Percentiles rank a stretch among this genome's conserved stretches.
phyloP scores from a whole-genome alignment of 2,888 invertebrate genomes.

The Lasioglossum lativentre region DNA sequence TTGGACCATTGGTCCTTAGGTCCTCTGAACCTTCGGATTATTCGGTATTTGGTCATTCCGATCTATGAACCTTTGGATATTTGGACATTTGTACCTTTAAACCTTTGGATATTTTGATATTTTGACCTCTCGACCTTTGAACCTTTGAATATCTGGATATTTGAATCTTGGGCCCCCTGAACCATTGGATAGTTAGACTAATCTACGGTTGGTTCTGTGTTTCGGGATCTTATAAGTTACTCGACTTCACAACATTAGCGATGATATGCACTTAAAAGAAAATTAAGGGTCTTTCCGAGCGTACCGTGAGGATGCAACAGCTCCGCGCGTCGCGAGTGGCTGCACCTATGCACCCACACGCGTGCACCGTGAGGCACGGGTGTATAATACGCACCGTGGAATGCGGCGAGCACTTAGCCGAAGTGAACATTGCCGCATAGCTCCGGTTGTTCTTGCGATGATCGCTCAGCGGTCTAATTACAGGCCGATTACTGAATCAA shows the following conservation, averaged over 20 bases:
- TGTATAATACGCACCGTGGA: constrained; percentile 35
- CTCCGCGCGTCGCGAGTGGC: neutral
- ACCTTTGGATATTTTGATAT: too few relatives aligned
- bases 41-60: too few relatives aligned
- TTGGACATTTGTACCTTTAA: too few relatives aligned
- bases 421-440: constrained; percentile 47
- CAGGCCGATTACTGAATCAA: constrained; percentile 73
- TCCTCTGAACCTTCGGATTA: too few relatives aligned
- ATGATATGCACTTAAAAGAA: neutral
- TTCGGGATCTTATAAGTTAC: too few relatives aligned
- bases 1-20: too few relatives aligned
- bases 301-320: neutral
- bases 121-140: too few relatives aligned
- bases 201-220: too few relatives aligned
- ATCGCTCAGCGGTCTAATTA: constrained; percentile 74
- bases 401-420: constrained; percentile 50
- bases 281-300: neutral
- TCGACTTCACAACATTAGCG: neutral
- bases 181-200: too few relatives aligned
- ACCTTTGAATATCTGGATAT: too few relatives aligned
- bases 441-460: constrained; percentile 69
- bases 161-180: too few relatives aligned
- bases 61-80: too few relatives aligned
- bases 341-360: neutral
- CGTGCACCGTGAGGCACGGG: constrained; percentile 15